A percentile compares a stretch with the other conserved stretches of the same genome.
phyloP scores from a whole-genome alignment of 2,797 vertebrate species.

The Botia kubotai region DNA sequence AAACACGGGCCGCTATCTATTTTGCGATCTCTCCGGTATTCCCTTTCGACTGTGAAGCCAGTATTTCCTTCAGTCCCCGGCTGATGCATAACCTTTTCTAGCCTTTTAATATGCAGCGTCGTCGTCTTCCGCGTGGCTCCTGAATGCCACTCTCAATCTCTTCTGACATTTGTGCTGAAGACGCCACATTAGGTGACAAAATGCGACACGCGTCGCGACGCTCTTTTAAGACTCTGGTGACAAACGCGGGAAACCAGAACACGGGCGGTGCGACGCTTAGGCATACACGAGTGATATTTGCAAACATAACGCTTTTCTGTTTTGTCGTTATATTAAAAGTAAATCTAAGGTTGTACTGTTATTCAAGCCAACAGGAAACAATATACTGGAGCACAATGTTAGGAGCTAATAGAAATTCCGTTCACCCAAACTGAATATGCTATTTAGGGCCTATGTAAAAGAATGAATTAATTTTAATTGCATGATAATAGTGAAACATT shows the following conservation, averaged over 20 bases:
- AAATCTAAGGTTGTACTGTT: background rate
- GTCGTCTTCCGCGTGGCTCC: slow-evolving; percentile 61
- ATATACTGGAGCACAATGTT: background rate
- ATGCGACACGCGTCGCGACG: slow-evolving; percentile 48
- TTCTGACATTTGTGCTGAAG: slow-evolving; percentile 68
- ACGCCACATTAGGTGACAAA: slow-evolving; percentile 63
- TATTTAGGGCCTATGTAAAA: background rate
- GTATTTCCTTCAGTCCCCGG: slow-evolving; percentile 69
- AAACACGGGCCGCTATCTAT: slow-evolving; percentile 11
- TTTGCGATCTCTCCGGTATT: slow-evolving; percentile 56
- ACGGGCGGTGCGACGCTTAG: slow-evolving; percentile 18
- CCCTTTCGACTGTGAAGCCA: slow-evolving; percentile 65
- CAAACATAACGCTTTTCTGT: background rate
- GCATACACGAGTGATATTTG: slow-evolving; percentile 22
- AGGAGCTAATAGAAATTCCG: background rate
- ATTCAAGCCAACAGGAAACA: background rate
- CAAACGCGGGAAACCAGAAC: slow-evolving; percentile 21
- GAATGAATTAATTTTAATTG: background rate
- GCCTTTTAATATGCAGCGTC: slow-evolving; percentile 74
- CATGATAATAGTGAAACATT: background rate
- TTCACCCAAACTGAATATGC: background rate
- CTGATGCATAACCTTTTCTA: slow-evolving; percentile 74
- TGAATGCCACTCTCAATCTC: slow-evolving; percentile 67
- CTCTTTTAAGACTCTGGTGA: slow-evolving; percentile 42
- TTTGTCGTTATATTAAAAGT: background rate